Evolutionary conservation across 2,888 invertebrate species (phyloP).

Genomic region (Cryptocephalus moraei): DNA sequence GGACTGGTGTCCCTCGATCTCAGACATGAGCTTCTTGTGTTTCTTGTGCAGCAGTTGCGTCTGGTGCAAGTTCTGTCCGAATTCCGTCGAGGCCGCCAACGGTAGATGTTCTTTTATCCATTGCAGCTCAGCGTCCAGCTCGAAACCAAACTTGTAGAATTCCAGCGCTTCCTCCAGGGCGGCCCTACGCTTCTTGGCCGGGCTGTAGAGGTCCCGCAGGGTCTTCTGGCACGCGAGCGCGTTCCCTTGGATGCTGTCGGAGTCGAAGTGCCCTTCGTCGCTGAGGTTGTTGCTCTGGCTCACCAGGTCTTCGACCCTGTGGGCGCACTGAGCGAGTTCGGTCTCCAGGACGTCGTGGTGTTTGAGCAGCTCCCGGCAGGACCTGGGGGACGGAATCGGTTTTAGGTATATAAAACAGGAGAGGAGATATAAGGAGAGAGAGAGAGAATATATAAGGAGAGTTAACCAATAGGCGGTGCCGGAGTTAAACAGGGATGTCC

Average conservation of each 20-base stretch:
- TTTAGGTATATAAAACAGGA: too few relatives aligned
- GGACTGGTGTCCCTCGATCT: constrained; percentile 77
- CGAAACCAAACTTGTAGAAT: constrained; percentile 88
- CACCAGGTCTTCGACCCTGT: constrained; percentile 67
- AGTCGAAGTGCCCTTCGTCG: constrained; percentile 91
- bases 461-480: too few relatives aligned
- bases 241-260: constrained; percentile 70
- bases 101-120: constrained; percentile 91
- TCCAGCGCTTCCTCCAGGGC: constrained; percentile 75
- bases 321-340: constrained; percentile 76
- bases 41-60: constrained; percentile 88
- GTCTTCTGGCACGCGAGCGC: constrained; percentile 63
- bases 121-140: constrained; percentile 83
- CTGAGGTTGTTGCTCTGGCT: constrained; percentile 82
- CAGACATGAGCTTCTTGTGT: constrained; percentile 85
- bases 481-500: too few relatives aligned
- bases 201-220: constrained; percentile 61
- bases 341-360: constrained; percentile 83
- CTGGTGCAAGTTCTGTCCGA: constrained; percentile 81
- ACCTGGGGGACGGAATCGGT: constrained; percentile 4
- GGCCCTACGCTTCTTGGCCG: constrained; percentile 59
- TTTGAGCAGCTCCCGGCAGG: constrained; percentile 82
- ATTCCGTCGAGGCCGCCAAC: constrained; percentile 61
- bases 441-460: too few relatives aligned
- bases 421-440: too few relatives aligned